A percentile compares a stretch with the other conserved stretches of the same genome.
phyloP scores from a whole-genome alignment of 2,113 vertebrate species.

The Hystrix brachyura region DNA sequence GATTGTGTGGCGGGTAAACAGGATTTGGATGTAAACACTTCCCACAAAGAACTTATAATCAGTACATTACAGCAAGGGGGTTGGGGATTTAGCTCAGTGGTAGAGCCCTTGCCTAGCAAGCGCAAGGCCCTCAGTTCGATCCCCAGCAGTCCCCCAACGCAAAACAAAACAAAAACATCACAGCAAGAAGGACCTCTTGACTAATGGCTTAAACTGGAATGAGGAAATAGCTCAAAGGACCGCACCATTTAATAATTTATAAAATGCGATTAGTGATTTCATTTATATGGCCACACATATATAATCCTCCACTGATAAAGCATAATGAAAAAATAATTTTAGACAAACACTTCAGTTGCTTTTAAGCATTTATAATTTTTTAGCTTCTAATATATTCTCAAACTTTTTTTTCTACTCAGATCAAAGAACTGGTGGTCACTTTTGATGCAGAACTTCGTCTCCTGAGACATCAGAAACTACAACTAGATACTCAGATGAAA shows the following conservation, averaged over 20 bases:
- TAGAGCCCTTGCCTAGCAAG: too few species aligned
- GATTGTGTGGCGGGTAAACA: background rate
- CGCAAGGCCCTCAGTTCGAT: too few species aligned
- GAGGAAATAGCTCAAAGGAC: background rate
- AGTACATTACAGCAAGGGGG: background rate
- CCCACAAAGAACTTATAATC: background rate
- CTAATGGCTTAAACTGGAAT: background rate
- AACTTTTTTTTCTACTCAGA: constrained; percentile 85
- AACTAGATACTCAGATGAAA: constrained; percentile 92
- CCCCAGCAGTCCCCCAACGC: too few species aligned
- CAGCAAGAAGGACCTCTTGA: background rate
- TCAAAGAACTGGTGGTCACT: constrained; percentile 86
- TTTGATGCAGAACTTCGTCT: constrained; percentile 93
- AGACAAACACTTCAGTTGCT: background rate
- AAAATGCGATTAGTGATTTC: background rate
- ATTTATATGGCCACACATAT: background rate
- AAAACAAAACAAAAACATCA: background rate
- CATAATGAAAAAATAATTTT: constrained; percentile 52
- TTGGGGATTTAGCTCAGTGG: too few species aligned
- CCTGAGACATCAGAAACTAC: constrained; percentile 91
- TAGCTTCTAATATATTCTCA: background rate
- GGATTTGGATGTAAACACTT: background rate
- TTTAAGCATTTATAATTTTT: background rate
- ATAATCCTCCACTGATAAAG: background rate
- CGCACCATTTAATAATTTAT: constrained; percentile 1